Conservation (phyloP, 92 coral and sea anemone genomes). For the Paragorgia papillata region DNA sequence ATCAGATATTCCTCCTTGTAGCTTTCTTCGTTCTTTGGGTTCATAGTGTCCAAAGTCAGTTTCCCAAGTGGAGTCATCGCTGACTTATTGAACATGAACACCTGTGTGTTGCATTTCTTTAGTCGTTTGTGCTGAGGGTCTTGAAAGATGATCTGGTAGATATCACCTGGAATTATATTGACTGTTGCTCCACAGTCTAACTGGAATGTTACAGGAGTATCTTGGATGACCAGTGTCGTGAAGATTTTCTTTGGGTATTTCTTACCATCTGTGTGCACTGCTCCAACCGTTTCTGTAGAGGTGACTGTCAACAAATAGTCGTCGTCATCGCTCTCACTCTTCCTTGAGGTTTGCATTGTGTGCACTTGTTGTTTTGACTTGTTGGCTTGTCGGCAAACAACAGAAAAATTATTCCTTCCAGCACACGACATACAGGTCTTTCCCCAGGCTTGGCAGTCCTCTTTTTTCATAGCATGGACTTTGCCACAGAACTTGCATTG, state of each 20-base stretch:
- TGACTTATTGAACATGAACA: conserved; percentile 41
- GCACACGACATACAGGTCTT: conserved; percentile 50
- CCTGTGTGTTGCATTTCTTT: not conserved
- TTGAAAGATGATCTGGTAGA: conserved; percentile 19
- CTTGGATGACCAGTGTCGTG: conserved; percentile 30
- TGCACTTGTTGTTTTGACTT: conserved; percentile 14
- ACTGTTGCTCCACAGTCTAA: conserved; percentile 46
- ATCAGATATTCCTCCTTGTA: conserved; percentile 29
- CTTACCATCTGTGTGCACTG: conserved; percentile 10
- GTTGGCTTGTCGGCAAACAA: conserved; percentile 22
- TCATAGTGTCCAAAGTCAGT: conserved; percentile 11
- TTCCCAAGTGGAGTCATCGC: conserved; percentile 39
- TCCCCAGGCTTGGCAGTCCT: conserved; percentile 57
- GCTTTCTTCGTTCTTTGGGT: conserved; percentile 44
- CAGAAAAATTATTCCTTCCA: conserved; percentile 57
- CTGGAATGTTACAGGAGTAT: no score
- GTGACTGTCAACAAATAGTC: conserved; percentile 39
- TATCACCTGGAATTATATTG: conserved; percentile 26
- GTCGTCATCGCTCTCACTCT: conserved; percentile 38
- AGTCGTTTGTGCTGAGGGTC: conserved; percentile 8
- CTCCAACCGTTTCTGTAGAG: conserved; percentile 4
- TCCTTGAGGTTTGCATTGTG: not conserved
- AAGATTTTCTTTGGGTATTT: conserved; percentile 46
- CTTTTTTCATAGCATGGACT: conserved; percentile 41
- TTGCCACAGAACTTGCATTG: conserved; percentile 53